Base-by-base conservation (phyloP, 1,140 invertebrate species). In the Meteorus sp. region DNA sequence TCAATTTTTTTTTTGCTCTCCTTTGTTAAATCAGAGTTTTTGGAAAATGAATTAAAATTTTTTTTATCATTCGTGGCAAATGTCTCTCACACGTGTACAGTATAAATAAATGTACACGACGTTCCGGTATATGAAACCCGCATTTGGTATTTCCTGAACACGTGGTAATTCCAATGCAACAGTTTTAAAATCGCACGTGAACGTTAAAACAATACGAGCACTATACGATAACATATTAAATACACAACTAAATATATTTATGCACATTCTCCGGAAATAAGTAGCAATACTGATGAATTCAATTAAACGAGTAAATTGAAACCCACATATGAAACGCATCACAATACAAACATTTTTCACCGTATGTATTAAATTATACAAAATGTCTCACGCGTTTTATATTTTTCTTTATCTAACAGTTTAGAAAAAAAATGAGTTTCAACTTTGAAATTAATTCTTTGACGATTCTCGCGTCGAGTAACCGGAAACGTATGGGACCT, bases 121-220 rank as follows among this genome's bases (percentile, higher is more conserved):
- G 13, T 39, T 7, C 35, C 8, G 8, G 35, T 39, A 13, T 39
- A 39, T 39, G 11, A 39, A 8, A 15, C 73, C 73, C 73, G 73
- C 73, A 75, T 75, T n/a, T 70, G 31, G 50, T 61, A 68, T 63
- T 74, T 75, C 73, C 73, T 72, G 73, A 63, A 62, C 73, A 75
- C 73, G 72, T 75, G 71, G 70, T 71, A 17, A 35, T 48, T 2
- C 23, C 13, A 7, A 39, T 8, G 35, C 35, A 15, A n/a, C 13
- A 13, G 35, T 29, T 29, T n/a, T n/a, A n/a, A n/a, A n/a, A n/a
- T n/a, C 35, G 35, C 35, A 13, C 35, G 35, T 7, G 35, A 39
- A 39, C n/a, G n/a, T n/a, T n/a, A n/a, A n/a, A n/a, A n/a, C n/a
- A n/a, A n/a, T n/a, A n/a, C n/a, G n/a, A n/a, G n/a, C n/a, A n/a